These are phyloP conservation scores for Ardeotis arabs DNA, from an alignment of 2,113 vertebrate genomes.

Conservation along the genomic window DNA sequence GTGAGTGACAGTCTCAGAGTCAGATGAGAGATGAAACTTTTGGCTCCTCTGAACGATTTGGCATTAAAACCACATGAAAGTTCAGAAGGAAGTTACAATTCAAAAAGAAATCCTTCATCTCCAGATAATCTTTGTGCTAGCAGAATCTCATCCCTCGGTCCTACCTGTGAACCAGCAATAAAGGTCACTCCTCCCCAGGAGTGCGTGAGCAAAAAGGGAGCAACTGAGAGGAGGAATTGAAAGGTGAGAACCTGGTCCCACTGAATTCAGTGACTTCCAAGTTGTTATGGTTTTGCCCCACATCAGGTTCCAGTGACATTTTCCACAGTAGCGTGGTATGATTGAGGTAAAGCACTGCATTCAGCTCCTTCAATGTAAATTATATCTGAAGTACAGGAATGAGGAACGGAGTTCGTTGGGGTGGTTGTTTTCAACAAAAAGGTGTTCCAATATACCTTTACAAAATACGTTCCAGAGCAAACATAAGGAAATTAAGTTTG, in stretches of 20 bases:
- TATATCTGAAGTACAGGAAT: neutral
- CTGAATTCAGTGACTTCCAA: neutral
- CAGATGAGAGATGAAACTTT: neutral
- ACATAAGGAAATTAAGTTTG: conserved; percentile 31
- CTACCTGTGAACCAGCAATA: neutral
- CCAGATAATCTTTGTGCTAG: neutral
- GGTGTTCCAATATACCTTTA: conserved; percentile 51
- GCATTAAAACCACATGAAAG: neutral
- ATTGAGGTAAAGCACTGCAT: conserved; percentile 14
- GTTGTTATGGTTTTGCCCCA: neutral
- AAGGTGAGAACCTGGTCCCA: neutral
- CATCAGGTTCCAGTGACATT: neutral
- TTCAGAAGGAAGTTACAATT: neutral
- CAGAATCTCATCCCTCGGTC: neutral
- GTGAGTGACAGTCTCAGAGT: neutral
- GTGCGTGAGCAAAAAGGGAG: neutral
- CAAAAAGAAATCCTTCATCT: neutral
- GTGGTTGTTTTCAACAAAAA: neutral
- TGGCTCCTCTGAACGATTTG: neutral
- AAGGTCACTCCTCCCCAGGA: neutral
- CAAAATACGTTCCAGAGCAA: conserved; percentile 38
- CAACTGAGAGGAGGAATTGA: neutral
- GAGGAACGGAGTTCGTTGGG: neutral
- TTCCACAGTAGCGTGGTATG: neutral
- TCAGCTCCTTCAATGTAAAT: conserved; percentile 33